phyloP scores from a whole-genome alignment of 2,888 invertebrate genomes.

The Rhodophaea formosa region DNA sequence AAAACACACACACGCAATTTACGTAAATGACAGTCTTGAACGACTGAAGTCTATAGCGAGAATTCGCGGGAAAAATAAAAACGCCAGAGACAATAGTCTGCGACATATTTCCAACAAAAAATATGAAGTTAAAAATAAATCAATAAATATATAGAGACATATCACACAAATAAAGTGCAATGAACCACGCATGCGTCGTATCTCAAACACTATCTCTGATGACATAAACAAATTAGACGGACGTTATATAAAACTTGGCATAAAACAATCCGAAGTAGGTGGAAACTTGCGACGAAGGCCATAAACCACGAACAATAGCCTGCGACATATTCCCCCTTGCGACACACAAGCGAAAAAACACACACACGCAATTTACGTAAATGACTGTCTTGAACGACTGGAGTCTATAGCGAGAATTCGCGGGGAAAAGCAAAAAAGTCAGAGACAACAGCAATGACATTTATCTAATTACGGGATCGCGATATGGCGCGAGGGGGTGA shows the following conservation, averaged over 20 bases:
- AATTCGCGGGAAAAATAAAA: conserved; percentile 51
- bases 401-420: conserved; percentile 54
- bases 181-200: conserved; percentile 3
- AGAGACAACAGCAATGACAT: conserved; percentile 75
- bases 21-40: conserved; percentile 44
- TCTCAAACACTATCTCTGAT: conserved; percentile 12
- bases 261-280: conserved; percentile 37
- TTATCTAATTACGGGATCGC: conserved; percentile 78
- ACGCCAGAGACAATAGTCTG: no score
- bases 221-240: conserved; percentile 19
- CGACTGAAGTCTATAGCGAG: conserved; percentile 47
- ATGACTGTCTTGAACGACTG: conserved; percentile 41
- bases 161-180: background rate
- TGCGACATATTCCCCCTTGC: conserved; percentile 39
- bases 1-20: conserved; percentile 25
- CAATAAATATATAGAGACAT: no score
- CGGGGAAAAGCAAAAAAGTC: conserved; percentile 45
- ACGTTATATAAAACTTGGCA: conserved; percentile 19
- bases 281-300: conserved; percentile 35
- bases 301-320: conserved; percentile 41
- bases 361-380: conserved; percentile 32
- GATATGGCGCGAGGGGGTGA: conserved; percentile 58
- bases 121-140: no score
- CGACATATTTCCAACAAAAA: no score
- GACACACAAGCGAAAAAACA: conserved; percentile 34